Conservation (phyloP, 2,113 vertebrate genomes). For the Marcusenius ussheri region DNA sequence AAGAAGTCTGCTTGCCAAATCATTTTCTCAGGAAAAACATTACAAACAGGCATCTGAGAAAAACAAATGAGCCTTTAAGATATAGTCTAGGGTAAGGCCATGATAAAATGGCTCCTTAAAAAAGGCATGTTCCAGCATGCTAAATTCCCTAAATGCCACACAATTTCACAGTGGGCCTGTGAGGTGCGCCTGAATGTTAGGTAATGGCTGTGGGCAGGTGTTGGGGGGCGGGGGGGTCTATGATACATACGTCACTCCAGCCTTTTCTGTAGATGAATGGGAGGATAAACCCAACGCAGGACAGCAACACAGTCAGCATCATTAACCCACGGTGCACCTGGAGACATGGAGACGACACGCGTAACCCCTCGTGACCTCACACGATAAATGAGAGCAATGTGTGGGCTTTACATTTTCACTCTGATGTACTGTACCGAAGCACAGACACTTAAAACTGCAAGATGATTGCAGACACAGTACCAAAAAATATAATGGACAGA, state of each 20-base stretch:
- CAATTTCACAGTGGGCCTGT: too few relatives aligned
- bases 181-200: not conserved
- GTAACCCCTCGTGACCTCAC: not conserved
- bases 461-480: not conserved
- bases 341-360: not conserved
- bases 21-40: not conserved
- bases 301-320: slow-evolving; percentile 61
- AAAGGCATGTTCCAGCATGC: not conserved
- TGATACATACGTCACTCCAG: slow-evolving; percentile 66
- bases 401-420: not conserved
- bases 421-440: not conserved
- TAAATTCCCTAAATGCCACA: not conserved
- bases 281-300: slow-evolving; percentile 62
- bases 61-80: not conserved
- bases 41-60: not conserved
- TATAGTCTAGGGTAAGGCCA: not conserved
- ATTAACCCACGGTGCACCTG: slow-evolving; percentile 75
- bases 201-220: not conserved
- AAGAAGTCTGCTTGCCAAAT: not conserved
- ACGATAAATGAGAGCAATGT: not conserved
- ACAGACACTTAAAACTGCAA: not conserved
- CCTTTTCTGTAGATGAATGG: slow-evolving; percentile 74
- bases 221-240: too few relatives aligned
- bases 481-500: not conserved
- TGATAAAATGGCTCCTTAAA: not conserved